Evolutionary conservation across 2,797 vertebrate genomes (phyloP), one percentile per base, ranked within the genome.

Genomic region (Acipenser ruthenus): DNA sequence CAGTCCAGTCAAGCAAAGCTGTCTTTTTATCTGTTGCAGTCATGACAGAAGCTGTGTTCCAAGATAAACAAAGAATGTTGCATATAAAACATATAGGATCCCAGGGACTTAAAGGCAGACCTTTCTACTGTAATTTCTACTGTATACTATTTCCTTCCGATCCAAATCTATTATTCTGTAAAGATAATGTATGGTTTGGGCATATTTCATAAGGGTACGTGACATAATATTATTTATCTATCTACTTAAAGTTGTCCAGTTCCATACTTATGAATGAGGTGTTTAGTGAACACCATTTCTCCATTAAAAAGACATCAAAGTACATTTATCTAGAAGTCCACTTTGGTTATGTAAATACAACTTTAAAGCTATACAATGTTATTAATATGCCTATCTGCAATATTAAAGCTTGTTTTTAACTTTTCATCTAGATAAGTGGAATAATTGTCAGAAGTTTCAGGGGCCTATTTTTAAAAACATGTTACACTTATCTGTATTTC

Each of bases 261-360:
- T 80, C 66, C 63, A n/a, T 52, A 67, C 67, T 77, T 82, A 84
- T 83, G 81, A 72, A 88, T 84, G 85, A 87, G 81, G 85, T 88
- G 85, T 72, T 9, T 55, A 71, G 23, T 81, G 82, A 86, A 64
- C 69, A 64, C 69, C 71, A 62, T 62, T 70, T 73, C 70, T 8
- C 49, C 72, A 72, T 69, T 58, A 58, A 58, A 70, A 73, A 71
- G 74, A 63, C 6, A 8, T 53, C 2, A 67, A 37, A 72, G 65
- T 63, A 13, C 62, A 8, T 11, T 67, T 65, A 67, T 6, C 65
- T 60, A 62, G 7, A 13, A 55, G 59, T n/a, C 63, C 23, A 63
- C 77, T 70, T 67, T 79, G 80, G 76, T 80, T 80, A 80, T 77
- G 77, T 80, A 79, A 80, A 80, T 79, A 80, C 65, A 74, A 76